These are phyloP conservation scores for Musca domestica DNA, from an alignment of 1,140 invertebrate species.

Conservation along the genomic window DNA sequence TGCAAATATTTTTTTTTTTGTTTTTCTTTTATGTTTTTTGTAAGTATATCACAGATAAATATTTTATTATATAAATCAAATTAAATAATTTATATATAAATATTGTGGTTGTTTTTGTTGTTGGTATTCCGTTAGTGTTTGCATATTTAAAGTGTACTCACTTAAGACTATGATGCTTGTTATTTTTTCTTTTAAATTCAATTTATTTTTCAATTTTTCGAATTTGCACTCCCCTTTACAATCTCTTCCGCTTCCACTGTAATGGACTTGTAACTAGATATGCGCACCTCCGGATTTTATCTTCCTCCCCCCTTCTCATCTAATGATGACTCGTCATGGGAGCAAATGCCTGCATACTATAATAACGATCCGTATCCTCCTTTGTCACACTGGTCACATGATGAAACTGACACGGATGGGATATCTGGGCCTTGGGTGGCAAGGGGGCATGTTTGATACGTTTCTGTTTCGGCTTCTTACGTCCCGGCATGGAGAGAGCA, in stretches of 20 bases:
- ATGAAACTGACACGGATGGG: slow-evolving; percentile 82
- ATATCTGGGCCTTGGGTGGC: slow-evolving; percentile 80
- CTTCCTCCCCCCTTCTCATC: neutral
- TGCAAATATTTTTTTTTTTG: too few relatives aligned
- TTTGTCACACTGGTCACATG: slow-evolving; percentile 79
- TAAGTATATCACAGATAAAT: slow-evolving; percentile 21
- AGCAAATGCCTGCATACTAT: slow-evolving; percentile 65
- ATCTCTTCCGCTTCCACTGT: neutral
- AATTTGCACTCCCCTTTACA: neutral
- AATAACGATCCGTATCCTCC: slow-evolving; percentile 66
- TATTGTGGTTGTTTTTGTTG: neutral
- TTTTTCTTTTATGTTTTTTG: neutral
- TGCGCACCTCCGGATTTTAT: too few relatives aligned
- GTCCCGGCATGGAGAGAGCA: slow-evolving; percentile 67
- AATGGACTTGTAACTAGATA: too few relatives aligned
- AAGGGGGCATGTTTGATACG: slow-evolving; percentile 58
- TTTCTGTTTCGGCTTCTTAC: slow-evolving; percentile 61
- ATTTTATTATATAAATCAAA: slow-evolving; percentile 10
- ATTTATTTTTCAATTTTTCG: neutral
- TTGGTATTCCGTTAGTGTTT: neutral
- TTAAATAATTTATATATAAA: slow-evolving; percentile 8
- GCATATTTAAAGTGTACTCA: neutral
- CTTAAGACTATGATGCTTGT: too few relatives aligned
- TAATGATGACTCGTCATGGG: slow-evolving; percentile 40
- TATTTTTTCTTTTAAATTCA: too few relatives aligned